A percentile compares a stretch with the other conserved stretches of the same genome.
These are phyloP conservation scores for Phylloscopus whistleri DNA, from an alignment of 2,113 vertebrate genomes.

Conservation along the genomic window DNA sequence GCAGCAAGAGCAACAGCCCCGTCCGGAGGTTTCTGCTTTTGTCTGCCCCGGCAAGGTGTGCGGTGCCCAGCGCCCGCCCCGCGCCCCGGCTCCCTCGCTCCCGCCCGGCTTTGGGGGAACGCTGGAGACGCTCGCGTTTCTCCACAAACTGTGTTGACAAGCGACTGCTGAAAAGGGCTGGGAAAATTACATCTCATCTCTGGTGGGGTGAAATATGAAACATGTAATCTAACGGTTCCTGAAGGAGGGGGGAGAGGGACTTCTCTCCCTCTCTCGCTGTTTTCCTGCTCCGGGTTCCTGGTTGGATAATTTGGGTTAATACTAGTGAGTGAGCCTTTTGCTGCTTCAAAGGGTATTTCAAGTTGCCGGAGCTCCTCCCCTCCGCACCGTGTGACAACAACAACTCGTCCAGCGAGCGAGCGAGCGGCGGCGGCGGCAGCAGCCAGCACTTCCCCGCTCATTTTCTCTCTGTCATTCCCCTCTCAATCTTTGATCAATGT, in stretches of 20 bases:
- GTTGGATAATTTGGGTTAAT: conserved; percentile 79
- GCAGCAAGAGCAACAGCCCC: neutral
- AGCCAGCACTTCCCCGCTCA: conserved; percentile 89
- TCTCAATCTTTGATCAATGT: conserved; percentile 95
- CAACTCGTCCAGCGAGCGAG: conserved; percentile 92
- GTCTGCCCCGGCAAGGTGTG: conserved; percentile 3
- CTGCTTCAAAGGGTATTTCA: conserved; percentile 86
- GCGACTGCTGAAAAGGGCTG: conserved; percentile 40
- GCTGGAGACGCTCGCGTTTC: neutral
- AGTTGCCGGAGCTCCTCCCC: conserved; percentile 93
- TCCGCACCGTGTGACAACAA: conserved; percentile 97
- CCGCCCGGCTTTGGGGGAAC: neutral
- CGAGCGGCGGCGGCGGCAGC: conserved; percentile 69
- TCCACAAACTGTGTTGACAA: conserved; percentile 45
- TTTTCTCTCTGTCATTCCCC: conserved; percentile 93
- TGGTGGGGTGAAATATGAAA: conserved; percentile 43
- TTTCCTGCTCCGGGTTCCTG: conserved; percentile 69
- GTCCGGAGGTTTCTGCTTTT: neutral
- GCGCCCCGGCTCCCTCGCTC: neutral
- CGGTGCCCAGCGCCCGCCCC: neutral
- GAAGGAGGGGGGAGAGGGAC: neutral
- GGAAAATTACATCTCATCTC: conserved; percentile 38
- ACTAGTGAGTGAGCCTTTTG: conserved; percentile 77
- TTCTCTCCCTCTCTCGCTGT: neutral
- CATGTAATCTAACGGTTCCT: conserved; percentile 64